Evolutionary conservation across 2,888 invertebrate species (phyloP).

Genomic region (Itoplectis maculator): DNA sequence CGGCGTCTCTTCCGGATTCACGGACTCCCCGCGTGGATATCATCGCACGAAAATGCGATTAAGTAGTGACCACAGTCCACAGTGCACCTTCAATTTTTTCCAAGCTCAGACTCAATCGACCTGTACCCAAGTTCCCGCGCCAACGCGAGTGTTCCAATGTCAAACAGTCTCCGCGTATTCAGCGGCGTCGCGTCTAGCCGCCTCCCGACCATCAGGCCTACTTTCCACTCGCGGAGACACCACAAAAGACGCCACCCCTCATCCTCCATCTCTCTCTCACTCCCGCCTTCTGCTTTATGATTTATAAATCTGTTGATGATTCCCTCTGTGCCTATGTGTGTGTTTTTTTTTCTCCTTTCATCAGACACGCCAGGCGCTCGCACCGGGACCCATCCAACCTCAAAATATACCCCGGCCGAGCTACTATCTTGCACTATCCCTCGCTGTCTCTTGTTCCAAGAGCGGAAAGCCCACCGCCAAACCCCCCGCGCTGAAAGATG

Average conservation of each 20-base stretch:
- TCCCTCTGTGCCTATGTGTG: background rate
- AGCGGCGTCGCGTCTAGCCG: background rate
- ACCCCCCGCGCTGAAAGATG: conserved; percentile 58
- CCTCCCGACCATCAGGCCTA: background rate
- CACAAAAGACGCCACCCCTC: background rate
- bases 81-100: background rate
- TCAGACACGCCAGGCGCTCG: conserved; percentile 6
- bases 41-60: background rate
- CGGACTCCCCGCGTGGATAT: background rate
- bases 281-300: conserved; percentile 21
- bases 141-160: conserved; percentile 9
- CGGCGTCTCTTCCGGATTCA: background rate
- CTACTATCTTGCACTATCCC: conserved; percentile 21
- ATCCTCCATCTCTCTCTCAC: no score
- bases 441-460: conserved; percentile 14
- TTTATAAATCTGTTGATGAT: conserved; percentile 60
- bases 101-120: background rate
- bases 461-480: conserved; percentile 45
- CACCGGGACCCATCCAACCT: conserved; percentile 6
- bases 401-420: conserved; percentile 28
- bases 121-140: no score
- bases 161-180: background rate
- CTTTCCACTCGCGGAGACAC: background rate
- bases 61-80: background rate
- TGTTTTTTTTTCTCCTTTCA: conserved; percentile 15